Evolutionary conservation across 1,140 invertebrate species (phyloP).

Genomic region (Drosophila nasuta): DNA sequence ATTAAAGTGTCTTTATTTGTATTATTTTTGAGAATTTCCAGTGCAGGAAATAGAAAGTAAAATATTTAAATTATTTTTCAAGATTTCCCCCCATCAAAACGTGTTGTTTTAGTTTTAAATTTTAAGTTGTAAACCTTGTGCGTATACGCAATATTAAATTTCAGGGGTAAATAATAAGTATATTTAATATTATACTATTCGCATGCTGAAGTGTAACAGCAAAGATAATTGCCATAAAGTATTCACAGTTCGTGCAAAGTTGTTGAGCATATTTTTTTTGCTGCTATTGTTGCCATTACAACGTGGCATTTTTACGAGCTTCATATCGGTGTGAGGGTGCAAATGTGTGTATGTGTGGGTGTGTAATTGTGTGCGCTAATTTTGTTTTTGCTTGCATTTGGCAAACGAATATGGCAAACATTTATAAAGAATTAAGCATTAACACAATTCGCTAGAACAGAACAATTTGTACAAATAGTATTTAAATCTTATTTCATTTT

Average conservation of each 20-base stretch:
- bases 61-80: too few species aligned
- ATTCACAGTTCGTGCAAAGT: conserved; percentile 9
- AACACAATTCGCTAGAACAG: conserved; percentile 58
- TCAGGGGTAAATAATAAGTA: too few species aligned
- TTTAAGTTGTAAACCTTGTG: too few species aligned
- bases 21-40: too few species aligned
- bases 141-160: too few species aligned
- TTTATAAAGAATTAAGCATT: conserved; percentile 75
- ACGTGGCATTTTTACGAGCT: conserved; percentile 46
- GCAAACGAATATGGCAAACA: conserved; percentile 49
- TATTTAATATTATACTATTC: too few species aligned
- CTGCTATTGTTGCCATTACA: conserved; percentile 43
- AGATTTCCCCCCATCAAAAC: too few species aligned
- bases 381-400: conserved; percentile 44
- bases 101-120: too few species aligned
- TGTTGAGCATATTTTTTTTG: conserved; percentile 10
- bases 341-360: conserved; percentile 3
- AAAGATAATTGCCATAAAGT: conserved; percentile 11
- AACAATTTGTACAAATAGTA: conserved; percentile 41
- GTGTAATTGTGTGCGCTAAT: conserved; percentile 49
- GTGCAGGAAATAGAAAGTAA: too few species aligned
- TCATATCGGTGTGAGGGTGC: not conserved
- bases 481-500: not conserved
- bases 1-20: too few species aligned
- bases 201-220: not conserved